A percentile compares a stretch with the other conserved stretches of the same genome.
Conservation (phyloP, 2,797 vertebrate genomes). For the Pteronotus mesoamericanus region DNA sequence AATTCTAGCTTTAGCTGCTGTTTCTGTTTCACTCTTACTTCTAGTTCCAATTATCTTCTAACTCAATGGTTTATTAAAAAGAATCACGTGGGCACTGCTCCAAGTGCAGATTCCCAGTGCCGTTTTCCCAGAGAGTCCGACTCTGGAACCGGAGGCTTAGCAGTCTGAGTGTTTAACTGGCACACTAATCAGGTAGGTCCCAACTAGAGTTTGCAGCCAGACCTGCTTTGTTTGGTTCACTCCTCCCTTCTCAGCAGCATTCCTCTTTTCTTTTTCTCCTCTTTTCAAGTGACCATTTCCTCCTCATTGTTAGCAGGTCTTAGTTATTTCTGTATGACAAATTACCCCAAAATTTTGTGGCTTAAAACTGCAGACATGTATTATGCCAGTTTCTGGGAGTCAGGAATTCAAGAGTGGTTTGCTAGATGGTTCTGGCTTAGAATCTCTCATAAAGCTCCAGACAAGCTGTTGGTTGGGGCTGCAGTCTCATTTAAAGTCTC, state of each 20-base stretch:
- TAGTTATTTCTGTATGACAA: background rate
- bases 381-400: background rate
- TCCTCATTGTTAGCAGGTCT: background rate
- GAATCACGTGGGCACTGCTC: background rate
- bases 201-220: background rate
- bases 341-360: background rate
- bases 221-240: background rate
- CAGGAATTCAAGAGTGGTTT: background rate
- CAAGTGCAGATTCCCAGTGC: background rate
- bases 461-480: background rate
- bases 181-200: background rate
- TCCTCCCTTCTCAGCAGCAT: background rate
- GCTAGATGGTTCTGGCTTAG: background rate
- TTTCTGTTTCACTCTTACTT: background rate
- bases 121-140: background rate
- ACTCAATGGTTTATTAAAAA: background rate
- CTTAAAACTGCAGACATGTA: background rate
- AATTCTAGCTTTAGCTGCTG: background rate
- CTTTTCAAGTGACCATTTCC: background rate
- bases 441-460: background rate
- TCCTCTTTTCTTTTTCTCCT: background rate
- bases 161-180: background rate
- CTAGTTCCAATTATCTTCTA: background rate
- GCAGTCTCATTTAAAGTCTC: background rate
- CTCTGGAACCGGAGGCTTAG: background rate